phyloP scores from a whole-genome alignment of 1,140 invertebrate species.

The Cylas formicarius region DNA sequence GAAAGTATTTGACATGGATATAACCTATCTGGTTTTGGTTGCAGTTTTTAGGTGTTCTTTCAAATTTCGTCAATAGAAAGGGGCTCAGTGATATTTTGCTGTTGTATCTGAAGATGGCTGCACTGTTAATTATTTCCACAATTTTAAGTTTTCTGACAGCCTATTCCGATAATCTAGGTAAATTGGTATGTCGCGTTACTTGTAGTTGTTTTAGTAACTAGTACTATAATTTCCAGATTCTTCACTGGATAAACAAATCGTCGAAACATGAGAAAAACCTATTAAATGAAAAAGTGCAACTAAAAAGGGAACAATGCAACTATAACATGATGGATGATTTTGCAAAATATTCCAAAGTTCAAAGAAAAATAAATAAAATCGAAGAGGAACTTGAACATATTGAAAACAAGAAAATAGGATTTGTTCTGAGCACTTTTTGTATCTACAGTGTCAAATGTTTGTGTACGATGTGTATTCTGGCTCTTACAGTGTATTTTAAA shows the following conservation, averaged over 20 bases:
- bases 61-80: too few relatives aligned
- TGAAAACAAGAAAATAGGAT: slow-evolving; percentile 15
- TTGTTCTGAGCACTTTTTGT: slow-evolving; percentile 25
- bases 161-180: slow-evolving; percentile 25
- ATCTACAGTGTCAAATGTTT: slow-evolving; percentile 27
- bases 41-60: too few relatives aligned
- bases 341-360: slow-evolving; percentile 36
- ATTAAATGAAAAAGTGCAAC: slow-evolving; percentile 19
- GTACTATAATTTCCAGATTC: slow-evolving; percentile 23
- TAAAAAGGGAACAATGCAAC: slow-evolving; percentile 27
- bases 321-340: slow-evolving; percentile 34
- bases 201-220: not conserved
- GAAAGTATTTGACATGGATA: too few relatives aligned
- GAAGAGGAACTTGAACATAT: slow-evolving; percentile 26
- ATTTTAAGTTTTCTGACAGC: slow-evolving; percentile 29
- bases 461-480: slow-evolving; percentile 22
- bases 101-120: not conserved
- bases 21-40: too few relatives aligned
- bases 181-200: slow-evolving; percentile 19
- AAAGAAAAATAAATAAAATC: slow-evolving; percentile 34
- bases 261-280: slow-evolving; percentile 26
- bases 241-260: slow-evolving; percentile 27
- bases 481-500: slow-evolving; percentile 30
- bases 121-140: slow-evolving; percentile 27
- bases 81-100: too few relatives aligned